A percentile compares a stretch with the other conserved stretches of the same genome.
phyloP scores from a whole-genome alignment of 2,113 vertebrate genomes.

The Illadopsis cleaveri region DNA sequence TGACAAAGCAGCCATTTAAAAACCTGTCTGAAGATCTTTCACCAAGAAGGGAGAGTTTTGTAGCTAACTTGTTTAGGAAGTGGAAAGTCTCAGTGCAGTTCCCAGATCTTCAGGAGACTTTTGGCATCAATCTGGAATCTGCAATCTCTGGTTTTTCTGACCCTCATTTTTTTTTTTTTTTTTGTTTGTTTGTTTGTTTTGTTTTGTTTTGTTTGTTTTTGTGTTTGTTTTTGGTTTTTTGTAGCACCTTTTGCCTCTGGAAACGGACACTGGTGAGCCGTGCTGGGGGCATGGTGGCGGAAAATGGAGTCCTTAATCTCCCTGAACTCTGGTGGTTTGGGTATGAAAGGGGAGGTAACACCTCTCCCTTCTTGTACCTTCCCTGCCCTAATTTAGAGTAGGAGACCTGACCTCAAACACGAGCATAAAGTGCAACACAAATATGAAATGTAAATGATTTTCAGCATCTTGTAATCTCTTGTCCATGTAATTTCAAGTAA shows the following conservation, averaged over 20 bases:
- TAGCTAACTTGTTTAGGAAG: background rate
- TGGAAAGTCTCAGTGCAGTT: background rate
- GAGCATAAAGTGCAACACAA: background rate
- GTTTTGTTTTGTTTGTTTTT: no score
- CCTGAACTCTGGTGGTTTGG: background rate
- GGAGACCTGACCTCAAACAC: background rate
- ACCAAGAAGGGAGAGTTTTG: background rate
- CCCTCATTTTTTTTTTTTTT: background rate
- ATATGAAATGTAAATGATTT: background rate
- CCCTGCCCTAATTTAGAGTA: background rate
- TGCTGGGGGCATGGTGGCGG: background rate
- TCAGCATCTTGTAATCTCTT: background rate
- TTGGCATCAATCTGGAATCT: background rate
- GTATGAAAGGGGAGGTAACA: background rate
- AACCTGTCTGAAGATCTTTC: conserved; percentile 5
- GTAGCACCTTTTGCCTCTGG: background rate
- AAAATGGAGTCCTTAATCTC: background rate
- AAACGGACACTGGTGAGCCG: background rate
- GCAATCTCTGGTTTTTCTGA: background rate
- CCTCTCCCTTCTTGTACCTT: background rate
- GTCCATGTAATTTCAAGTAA: background rate
- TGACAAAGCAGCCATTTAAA: conserved; percentile 40
- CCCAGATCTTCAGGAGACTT: background rate
- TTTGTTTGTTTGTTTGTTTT: no score
- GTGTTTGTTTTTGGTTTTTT: no score